Conservation (phyloP, 2,888 invertebrate species). For the Apotomis betuletana region DNA sequence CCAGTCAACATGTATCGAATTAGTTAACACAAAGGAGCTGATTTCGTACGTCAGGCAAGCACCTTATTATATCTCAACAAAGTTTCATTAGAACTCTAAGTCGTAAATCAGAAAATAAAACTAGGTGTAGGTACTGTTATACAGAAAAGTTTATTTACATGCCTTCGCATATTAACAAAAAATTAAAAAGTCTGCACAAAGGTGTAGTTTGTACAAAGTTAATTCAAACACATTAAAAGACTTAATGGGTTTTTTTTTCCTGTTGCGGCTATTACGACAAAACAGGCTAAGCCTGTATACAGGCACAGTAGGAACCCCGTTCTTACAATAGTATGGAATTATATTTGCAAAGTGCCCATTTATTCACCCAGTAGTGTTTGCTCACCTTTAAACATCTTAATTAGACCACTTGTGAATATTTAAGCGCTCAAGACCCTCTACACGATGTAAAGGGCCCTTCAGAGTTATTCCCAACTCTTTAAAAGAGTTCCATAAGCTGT, state of each 20-base stretch:
- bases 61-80: too few species aligned
- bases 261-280: conserved; percentile 22
- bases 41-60: too few species aligned
- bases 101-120: background rate
- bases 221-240: conserved; percentile 37
- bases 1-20: too few species aligned
- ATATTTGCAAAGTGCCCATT: conserved; percentile 23
- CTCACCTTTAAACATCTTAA: conserved; percentile 67
- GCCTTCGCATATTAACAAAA: conserved; percentile 4
- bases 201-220: conserved; percentile 30
- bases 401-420: conserved; percentile 65
- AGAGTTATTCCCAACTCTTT: conserved; percentile 46
- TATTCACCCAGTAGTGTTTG: conserved; percentile 50
- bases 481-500: conserved; percentile 17
- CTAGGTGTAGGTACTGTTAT: background rate
- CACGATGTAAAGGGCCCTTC: conserved; percentile 51
- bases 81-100: too few species aligned
- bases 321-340: conserved; percentile 25
- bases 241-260: conserved; percentile 25
- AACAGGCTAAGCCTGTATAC: conserved; percentile 6
- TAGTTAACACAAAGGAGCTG: too few species aligned
- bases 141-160: background rate
- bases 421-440: conserved; percentile 49
- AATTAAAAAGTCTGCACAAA: conserved; percentile 27
- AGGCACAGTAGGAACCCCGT: background rate